phyloP scores from a whole-genome alignment of 2,888 invertebrate species.

The Colostygia pectinataria region DNA sequence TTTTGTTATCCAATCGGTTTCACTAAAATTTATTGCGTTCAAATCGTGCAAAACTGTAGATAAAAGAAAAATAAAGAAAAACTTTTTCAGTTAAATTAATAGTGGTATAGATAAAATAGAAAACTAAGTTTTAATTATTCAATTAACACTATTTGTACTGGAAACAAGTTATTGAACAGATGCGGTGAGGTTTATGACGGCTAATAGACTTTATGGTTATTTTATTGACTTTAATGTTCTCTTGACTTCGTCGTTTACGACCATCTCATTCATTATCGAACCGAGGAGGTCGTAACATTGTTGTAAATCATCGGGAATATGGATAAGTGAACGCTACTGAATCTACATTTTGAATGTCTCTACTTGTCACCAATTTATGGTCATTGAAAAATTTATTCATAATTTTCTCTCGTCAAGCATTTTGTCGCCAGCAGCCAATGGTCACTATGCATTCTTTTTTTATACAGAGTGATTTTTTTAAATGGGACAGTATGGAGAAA shows the following conservation, averaged over 20 bases:
- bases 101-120: slow-evolving; percentile 29
- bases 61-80: background rate
- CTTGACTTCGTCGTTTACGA: slow-evolving; percentile 77
- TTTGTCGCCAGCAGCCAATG: slow-evolving; percentile 17
- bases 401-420: slow-evolving; percentile 21
- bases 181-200: slow-evolving; percentile 78
- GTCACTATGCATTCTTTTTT: slow-evolving; percentile 2
- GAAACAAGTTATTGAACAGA: slow-evolving; percentile 77
- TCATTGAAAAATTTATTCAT: slow-evolving; percentile 47
- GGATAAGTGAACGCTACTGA: slow-evolving; percentile 52
- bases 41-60: background rate
- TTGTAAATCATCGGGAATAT: slow-evolving; percentile 75
- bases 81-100: background rate
- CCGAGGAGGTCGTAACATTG: slow-evolving; percentile 73
- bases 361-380: slow-evolving; percentile 48
- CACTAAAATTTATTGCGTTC: no score
- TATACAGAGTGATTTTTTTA: no score
- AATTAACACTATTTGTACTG: slow-evolving; percentile 71
- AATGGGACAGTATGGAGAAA: no score
- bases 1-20: no score
- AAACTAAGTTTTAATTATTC: slow-evolving; percentile 58
- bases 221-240: slow-evolving; percentile 83
- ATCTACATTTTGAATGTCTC: slow-evolving; percentile 39
- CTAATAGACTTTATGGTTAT: slow-evolving; percentile 81
- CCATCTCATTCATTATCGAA: slow-evolving; percentile 80